Evolutionary conservation across 1,140 invertebrate species (phyloP).

Genomic region (Theocolax elegans): DNA sequence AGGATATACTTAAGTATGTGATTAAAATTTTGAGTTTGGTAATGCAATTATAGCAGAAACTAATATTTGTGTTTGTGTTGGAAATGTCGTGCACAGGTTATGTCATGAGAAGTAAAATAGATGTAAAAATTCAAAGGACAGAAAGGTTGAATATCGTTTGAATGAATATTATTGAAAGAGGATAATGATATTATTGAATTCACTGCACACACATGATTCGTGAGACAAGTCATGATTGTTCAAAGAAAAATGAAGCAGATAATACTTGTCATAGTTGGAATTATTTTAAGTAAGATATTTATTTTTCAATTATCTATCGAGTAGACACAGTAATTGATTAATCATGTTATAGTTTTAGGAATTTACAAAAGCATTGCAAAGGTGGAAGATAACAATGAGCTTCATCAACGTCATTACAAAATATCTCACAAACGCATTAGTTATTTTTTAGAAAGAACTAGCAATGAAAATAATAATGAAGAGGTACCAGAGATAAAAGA

Average conservation of each 20-base stretch:
- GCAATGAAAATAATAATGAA: constrained; percentile 42
- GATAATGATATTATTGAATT: background rate
- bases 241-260: constrained; percentile 64
- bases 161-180: background rate
- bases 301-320: no score
- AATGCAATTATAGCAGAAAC: no score
- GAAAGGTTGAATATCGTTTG: background rate
- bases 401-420: constrained; percentile 13
- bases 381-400: constrained; percentile 48
- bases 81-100: no score
- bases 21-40: no score
- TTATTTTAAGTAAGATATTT: constrained; percentile 56
- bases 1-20: no score
- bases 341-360: constrained; percentile 59
- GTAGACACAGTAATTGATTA: background rate
- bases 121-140: background rate
- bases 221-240: constrained; percentile 42
- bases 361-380: constrained; percentile 63
- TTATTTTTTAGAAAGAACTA: constrained; percentile 28
- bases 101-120: background rate
- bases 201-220: background rate
- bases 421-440: constrained; percentile 39
- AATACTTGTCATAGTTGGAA: constrained; percentile 54
- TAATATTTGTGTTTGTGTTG: no score
- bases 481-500: constrained; percentile 65